Base-by-base conservation (phyloP, 2,797 vertebrate genomes). In the Acanthis flammea region DNA sequence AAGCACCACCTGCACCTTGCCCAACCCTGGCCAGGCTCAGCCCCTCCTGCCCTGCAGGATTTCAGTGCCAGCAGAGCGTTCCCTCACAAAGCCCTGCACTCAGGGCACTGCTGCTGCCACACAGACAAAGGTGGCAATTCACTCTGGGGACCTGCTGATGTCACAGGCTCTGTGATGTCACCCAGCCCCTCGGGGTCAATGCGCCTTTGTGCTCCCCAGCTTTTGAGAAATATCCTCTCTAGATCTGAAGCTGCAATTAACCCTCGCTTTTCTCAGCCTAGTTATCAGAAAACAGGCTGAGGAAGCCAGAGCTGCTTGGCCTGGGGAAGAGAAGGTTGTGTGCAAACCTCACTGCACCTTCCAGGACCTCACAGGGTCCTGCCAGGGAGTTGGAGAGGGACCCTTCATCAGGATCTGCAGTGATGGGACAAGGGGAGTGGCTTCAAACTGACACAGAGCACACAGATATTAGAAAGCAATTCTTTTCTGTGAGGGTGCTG, bases 121-220 rank as follows among this genome's bases (percentile, higher is more conserved):
- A n/a, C 66, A 89, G 86, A 98, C 97, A 98, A 97, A 98, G 97
- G 80, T 89, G 21, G 80, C 77, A 95, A 97, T 98, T 98, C 89
- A 97, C 94, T 92, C 87, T 28, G 28, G 79, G 92, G 74, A 63
- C 45, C 72, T 91, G 93, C 88, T 97, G 95, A 96, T 93, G 95
- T 95, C 96, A 97, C 80, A 88, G 81, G 18, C 42, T 39, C 23
- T 82, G 73, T 95, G 96, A 97, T 79, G 81, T 94, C 97, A 97
- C 82, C 2, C 12, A 90, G 96, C 94, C 91, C 88, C 11, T 92
- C 68, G 57, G 47, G 44, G 92, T 96, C 96, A 97, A 97, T 10
- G 81, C 44, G 70, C 88, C 97, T 97, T 97, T 98, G 97, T 98
- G n/a, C 61, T 88, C 91, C 67, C 66, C 60, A 73, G 84, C 60